Evolutionary conservation across 2,113 vertebrate genomes (phyloP), one percentile per base, ranked within the genome.

Genomic region (Pterocles burchelli): DNA sequence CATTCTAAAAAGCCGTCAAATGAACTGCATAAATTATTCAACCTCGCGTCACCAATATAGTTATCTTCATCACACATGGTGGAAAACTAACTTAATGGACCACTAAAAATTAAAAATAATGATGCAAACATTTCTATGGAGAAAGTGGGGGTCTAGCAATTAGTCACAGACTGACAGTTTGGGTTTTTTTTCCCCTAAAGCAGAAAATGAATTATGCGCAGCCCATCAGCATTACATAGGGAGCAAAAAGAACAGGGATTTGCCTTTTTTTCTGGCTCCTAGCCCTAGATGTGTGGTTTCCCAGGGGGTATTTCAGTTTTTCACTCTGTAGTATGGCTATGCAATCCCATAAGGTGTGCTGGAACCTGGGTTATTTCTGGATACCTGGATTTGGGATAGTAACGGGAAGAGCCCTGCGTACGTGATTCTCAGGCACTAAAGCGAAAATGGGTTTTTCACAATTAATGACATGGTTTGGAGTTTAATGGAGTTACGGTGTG

Each of bases 21-120:
- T 67, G 72, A 93, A 66, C 63, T 80, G 91, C 80, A 87, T 88
- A 49, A 90, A 94, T 79, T 85, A 92, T 86, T 88, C 88, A 91
- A 52, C 52, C 72, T 74, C 79, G 81, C 6, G 3, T 88, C 91
- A 90, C 71, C 73, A 71, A 20, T 2, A 33, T 11, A 62, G 61
- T 68, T 95, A 73, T 88, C 81, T 58, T 70, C 85, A 88, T 72
- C n/a, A 67, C 24, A 33, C 13, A 25, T 15, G 43, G 24, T 58
- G 34, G 38, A 68, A 84, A 72, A 55, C 19, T 36, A 94, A 89
- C 79, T 83, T 55, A 38, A 38, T 24, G 36, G 71, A 43, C 38
- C 55, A 72, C 70, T 52, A 82, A 54, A 49, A 80, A 72, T 67
- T 74, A 74, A 92, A 88, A 88, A 91, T 74, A 66, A 89, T 16